Evolutionary conservation across 2,797 vertebrate species (phyloP), one percentile per base, ranked within the genome.

Genomic region (Lophius americanus): DNA sequence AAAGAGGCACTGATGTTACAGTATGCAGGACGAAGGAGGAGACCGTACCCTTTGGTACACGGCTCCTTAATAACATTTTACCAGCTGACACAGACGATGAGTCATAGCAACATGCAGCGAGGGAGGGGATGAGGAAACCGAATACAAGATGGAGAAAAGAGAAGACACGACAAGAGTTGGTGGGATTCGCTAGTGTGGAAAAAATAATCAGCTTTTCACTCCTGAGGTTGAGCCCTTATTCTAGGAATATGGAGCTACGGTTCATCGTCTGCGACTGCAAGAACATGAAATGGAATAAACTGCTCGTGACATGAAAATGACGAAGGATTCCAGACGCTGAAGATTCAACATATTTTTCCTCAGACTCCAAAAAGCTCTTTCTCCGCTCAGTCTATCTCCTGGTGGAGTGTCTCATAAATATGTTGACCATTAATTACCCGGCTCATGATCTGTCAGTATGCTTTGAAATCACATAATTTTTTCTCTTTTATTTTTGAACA

Each of bases 21-120:
- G 77, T 80, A 74, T 82, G 89, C 84, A 73, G 85, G 85, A 88
- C 86, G 76, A 89, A 89, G 84, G 84, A 86, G 85, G 67, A 68
- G 78, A 77, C 82, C 72, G 9, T 78, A 85, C 70, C 85, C 89
- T 86, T 86, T 83, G 84, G 78, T 88, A 81, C 84, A 64, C 51
- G 58, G 72, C 60, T 63, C 73, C 76, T 78, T 82, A 79, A 89
- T 82, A 78, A 78, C 76, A 32, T 75, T 89, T 86, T 84, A 89
- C 87, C 79, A 39, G 39, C 81, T 82, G 76, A 84, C 81, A 87
- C 80, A 81, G 83, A 73, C 51, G 86, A 84, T 92, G 91, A 92
- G 84, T 92, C 91, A 92, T 88, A 82, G 78, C 73, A 65, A 65
- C 60, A 35, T 52, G 13, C 66, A 47, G 36, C 65, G 36, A 14